A percentile compares a stretch with the other conserved stretches of the same genome.
phyloP scores from a whole-genome alignment of 2,113 vertebrate species.

The Ammodytes marinus region DNA sequence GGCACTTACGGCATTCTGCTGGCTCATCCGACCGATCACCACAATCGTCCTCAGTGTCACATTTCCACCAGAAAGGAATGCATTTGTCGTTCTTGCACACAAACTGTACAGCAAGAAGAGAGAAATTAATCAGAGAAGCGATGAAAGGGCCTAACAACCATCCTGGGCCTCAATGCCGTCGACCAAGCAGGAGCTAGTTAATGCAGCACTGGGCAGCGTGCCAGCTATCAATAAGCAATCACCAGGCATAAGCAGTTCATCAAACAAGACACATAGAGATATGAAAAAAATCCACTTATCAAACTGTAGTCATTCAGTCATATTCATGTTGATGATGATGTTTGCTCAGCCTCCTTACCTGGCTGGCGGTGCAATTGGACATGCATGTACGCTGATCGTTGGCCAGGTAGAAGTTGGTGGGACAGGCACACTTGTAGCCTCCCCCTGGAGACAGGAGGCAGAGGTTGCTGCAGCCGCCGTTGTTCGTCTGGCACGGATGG shows the following conservation, averaged over 20 bases:
- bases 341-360: constrained; percentile 82
- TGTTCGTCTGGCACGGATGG: constrained; percentile 94
- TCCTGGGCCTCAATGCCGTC: background rate
- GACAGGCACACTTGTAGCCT: constrained; percentile 94
- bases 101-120: constrained; percentile 83
- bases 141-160: background rate
- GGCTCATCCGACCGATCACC: constrained; percentile 96
- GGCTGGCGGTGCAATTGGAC: constrained; percentile 98
- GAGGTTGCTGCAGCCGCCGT: constrained; percentile 96
- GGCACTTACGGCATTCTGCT: constrained; percentile 93
- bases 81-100: constrained; percentile 99
- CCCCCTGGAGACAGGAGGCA: constrained; percentile 94
- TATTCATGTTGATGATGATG: background rate
- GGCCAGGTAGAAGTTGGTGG: constrained; percentile 97
- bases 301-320: constrained; percentile 2
- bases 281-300: constrained; percentile 26
- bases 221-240: constrained; percentile 56
- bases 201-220: constrained; percentile 18
- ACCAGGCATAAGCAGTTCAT: constrained; percentile 35
- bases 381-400: constrained; percentile 92
- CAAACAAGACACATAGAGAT: constrained; percentile 27
- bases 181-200: constrained; percentile 10
- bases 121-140: constrained; percentile 2
- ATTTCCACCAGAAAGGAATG: constrained; percentile 99
- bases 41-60: constrained; percentile 97